Base-by-base conservation (phyloP, 2,113 vertebrate genomes). In the Seriola rivoliana region DNA sequence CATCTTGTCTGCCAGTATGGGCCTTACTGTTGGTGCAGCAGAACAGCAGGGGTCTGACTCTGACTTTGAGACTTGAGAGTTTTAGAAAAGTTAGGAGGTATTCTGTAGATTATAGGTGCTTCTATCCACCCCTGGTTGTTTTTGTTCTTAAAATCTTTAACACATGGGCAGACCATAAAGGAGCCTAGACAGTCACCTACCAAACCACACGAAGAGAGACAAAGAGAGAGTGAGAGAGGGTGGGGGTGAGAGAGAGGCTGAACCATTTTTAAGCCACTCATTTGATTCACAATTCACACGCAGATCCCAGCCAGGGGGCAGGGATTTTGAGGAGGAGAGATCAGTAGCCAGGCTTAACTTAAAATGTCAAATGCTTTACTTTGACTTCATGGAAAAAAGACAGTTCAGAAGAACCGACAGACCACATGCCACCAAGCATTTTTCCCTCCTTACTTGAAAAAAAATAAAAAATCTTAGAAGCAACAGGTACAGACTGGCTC, bases 311-410 rank as follows among this genome's bases (percentile, higher is more conserved):
- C 89, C 93, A 91, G 81, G 62, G 91, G 90, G 86, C 70, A 85
- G 76, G 82, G 83, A 86, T 93, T 91, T 90, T 80, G 85, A 90
- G 85, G 82, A 90, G 82, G 76, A 84, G 85, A 90, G 91, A 91
- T 91, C 89, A 89, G 89, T 75, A 86, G 83, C 82, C 42, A 34
- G 87, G 82, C 89, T 93, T 91, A 91, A 89, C 77, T 86, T 84
- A 80, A 93, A 91, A 93, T 93, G 89, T 92, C 88, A 93, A 91
- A 90, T 75, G 77, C 82, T 90, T 88, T 81, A 85, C 88, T 93
- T 90, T 92, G 83, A 89, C 89, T 89, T 92, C 81, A 86, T 90
- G 85, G 85, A 88, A 92, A 88, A 85, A 72, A 88, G 77, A 85
- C 60, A 88, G 88, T 90, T 93, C 88, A 91, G 85, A 90, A 71